Base-by-base conservation (phyloP, 2,113 vertebrate species). In the Gasterosteus nipponicus region DNA sequence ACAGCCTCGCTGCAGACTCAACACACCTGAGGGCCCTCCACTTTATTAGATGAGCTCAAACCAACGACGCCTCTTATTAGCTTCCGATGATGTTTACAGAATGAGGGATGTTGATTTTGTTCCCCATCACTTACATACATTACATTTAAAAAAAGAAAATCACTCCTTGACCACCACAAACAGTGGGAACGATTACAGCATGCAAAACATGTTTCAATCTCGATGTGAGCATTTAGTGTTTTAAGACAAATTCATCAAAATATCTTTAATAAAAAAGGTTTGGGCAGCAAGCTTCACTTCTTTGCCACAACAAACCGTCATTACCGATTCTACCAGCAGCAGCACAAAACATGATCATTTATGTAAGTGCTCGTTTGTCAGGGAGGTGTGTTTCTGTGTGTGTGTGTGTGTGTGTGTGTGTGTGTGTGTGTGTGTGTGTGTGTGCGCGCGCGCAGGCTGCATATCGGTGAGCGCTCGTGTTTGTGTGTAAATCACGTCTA, bases 401-500 rank as follows among this genome's bases (percentile, higher is more conserved):
- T 26, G 22, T 26, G 22, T 26, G 22, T 26, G 22, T 46, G 35
- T 3, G 9, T 42, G 4, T 16, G 11, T 29, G 12, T 16, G 26
- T 2, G 7, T 38, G 5, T 15, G 10, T 35, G 12, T 15, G 59
- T 5, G 5, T 10, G 11, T 3, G 26, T 14, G 42, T 3, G 66
- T 3, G 4, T 35, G 33, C 1, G 7, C 31, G 6, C 12, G 9
- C 29, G 15, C 15, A 22, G 46, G 19, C 51, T 8, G 41, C 35
- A 69, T 68, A 77, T 78, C 69, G 57, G 70, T 31, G 57, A 79
- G 70, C 10, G 63, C 44, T 65, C 51, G 49, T 65, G 83, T 89
- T 58, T 83, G 85, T 62, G 73, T 62, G 84, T 88, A 91, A 89
- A 89, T 91, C 91, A 90, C 41, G 82, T 77, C 85, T 60, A 65